phyloP scores from a whole-genome alignment of 2,113 vertebrate species.

The Copsychus sechellarum region DNA sequence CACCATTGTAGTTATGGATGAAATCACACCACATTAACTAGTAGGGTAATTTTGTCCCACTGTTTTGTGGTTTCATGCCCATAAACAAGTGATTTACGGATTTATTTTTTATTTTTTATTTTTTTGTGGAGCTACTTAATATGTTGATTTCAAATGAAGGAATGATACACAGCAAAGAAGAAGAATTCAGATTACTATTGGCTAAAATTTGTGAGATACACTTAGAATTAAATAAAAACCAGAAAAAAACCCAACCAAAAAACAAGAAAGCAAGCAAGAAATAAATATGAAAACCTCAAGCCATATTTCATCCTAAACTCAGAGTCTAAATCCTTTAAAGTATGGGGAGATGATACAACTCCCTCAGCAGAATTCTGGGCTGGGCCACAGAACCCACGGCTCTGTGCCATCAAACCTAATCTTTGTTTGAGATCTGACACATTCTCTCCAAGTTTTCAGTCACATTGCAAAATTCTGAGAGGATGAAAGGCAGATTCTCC shows the following conservation, averaged over 20 bases:
- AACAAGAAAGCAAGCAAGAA: not conserved
- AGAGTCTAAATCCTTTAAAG: conserved; percentile 8
- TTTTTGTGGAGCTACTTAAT: not conserved
- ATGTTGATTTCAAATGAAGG: not conserved
- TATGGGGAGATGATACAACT: not conserved
- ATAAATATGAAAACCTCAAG: not conserved
- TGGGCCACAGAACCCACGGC: conserved; percentile 13
- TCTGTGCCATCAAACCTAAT: conserved; percentile 22
- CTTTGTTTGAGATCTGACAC: conserved; percentile 35
- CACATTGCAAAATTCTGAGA: conserved; percentile 30
- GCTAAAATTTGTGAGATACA: not conserved
- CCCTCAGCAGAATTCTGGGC: conserved; percentile 18
- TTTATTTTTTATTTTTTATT: not conserved
- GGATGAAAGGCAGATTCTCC: conserved; percentile 43
- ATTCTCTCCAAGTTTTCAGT: conserved; percentile 42
- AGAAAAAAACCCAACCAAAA: not conserved
- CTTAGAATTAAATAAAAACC: not conserved
- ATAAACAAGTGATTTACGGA: not conserved
- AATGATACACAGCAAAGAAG: not conserved
- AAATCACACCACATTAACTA: not conserved
- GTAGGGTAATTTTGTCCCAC: not conserved
- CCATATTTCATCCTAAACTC: not conserved
- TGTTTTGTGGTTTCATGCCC: not conserved
- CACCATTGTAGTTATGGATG: not conserved
- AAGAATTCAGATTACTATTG: not conserved